Conservation (phyloP, 2,888 invertebrate genomes). For the Spatulosminthurus flaviceps region DNA sequence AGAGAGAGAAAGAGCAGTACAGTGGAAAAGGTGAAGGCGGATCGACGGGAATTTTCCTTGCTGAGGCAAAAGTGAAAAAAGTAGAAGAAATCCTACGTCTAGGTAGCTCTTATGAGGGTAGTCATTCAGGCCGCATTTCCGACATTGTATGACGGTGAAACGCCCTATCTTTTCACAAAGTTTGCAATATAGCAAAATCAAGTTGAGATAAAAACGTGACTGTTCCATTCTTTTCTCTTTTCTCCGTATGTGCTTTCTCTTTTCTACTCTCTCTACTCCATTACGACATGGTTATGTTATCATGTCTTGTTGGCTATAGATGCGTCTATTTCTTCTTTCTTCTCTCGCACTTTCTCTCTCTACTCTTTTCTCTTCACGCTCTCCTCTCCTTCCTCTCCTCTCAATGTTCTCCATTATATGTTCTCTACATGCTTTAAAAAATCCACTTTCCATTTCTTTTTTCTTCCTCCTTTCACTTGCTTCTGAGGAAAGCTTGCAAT, state of each 20-base stretch:
- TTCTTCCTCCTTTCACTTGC: no score
- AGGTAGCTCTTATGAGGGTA: conserved; percentile 4
- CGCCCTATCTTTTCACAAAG: conserved; percentile 18
- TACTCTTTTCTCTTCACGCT: background rate
- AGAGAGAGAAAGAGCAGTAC: background rate
- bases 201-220: conserved; percentile 19
- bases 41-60: background rate
- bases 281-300: conserved; percentile 1
- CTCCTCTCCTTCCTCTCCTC: background rate
- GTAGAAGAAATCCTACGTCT: background rate
- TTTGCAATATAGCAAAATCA: conserved; percentile 26
- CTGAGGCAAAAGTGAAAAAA: conserved; percentile 1
- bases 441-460: background rate
- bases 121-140: conserved; percentile 37
- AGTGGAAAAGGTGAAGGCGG: conserved; percentile 6
- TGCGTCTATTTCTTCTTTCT: background rate
- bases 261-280: background rate
- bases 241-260: background rate
- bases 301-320: background rate
- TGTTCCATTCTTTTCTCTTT: conserved; percentile 9
- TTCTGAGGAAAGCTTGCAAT: no score
- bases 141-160: conserved; percentile 10
- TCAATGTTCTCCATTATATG: background rate
- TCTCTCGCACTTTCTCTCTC: background rate
- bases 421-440: no score